Conservation (phyloP, 2,113 vertebrate genomes). For the Ageneiosus marmoratus region DNA sequence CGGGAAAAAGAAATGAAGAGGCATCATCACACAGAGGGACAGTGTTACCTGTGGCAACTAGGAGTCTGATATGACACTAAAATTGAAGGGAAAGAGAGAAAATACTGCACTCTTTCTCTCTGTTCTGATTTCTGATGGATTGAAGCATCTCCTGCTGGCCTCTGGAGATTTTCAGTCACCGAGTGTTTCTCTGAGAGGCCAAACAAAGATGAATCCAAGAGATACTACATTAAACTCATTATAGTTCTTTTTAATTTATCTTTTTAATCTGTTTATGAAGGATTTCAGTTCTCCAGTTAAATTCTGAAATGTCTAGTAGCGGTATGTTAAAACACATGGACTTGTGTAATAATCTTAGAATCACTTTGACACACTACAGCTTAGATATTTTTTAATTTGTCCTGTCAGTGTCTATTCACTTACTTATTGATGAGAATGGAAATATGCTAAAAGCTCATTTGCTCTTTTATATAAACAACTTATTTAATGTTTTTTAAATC, state of each 20-base stretch:
- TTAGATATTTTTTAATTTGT: slow-evolving; percentile 54
- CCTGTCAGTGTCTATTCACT: slow-evolving; percentile 63
- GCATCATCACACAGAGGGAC: too few species aligned
- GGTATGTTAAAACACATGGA: background rate
- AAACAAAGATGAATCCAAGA: slow-evolving; percentile 58
- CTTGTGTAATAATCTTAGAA: background rate
- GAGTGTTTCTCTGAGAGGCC: slow-evolving; percentile 46
- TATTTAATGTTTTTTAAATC: slow-evolving; percentile 37
- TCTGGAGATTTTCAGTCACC: background rate
- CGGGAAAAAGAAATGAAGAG: slow-evolving; percentile 80
- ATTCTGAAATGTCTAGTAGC: background rate
- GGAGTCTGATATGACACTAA: slow-evolving; percentile 25
- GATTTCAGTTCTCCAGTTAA: background rate
- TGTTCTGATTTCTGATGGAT: slow-evolving; percentile 52
- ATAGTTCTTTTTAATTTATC: slow-evolving; percentile 44
- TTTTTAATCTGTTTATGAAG: slow-evolving; percentile 19
- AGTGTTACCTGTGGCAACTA: background rate
- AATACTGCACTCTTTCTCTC: slow-evolving; percentile 42
- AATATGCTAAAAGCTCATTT: slow-evolving; percentile 64
- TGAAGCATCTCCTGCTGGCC: too few species aligned
- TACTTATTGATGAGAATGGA: slow-evolving; percentile 62
- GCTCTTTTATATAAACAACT: slow-evolving; percentile 46
- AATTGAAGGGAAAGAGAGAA: slow-evolving; percentile 24
- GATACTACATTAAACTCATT: slow-evolving; percentile 65
- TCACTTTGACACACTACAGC: background rate